A percentile compares a stretch with the other conserved stretches of the same genome.
phyloP scores from a whole-genome alignment of 2,113 vertebrate genomes.

The Oostethus manadensis region DNA sequence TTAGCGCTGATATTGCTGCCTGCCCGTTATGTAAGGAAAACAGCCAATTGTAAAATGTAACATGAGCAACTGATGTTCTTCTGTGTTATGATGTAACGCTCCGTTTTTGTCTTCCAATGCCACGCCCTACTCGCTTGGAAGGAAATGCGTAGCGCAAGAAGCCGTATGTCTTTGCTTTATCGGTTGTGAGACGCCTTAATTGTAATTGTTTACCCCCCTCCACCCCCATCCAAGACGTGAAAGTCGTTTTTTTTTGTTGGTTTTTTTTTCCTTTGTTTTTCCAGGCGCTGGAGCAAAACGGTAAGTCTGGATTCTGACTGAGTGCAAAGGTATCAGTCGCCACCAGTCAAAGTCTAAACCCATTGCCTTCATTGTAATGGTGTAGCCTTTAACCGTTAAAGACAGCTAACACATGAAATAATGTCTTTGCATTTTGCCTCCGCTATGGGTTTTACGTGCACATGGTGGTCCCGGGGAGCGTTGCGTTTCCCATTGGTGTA shows the following conservation, averaged over 20 bases:
- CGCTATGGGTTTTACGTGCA: slow-evolving; percentile 50
- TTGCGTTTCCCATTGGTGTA: slow-evolving; percentile 47
- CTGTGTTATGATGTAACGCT: slow-evolving; percentile 67
- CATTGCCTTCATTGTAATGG: neutral
- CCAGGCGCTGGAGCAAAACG: slow-evolving; percentile 66
- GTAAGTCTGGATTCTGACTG: slow-evolving; percentile 78
- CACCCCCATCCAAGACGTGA: slow-evolving; percentile 28
- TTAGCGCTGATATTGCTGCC: slow-evolving; percentile 51
- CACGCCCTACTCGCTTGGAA: slow-evolving; percentile 66
- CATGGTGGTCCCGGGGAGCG: slow-evolving; percentile 38
- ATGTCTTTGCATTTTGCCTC: slow-evolving; percentile 41
- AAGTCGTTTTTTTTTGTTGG: slow-evolving; percentile 6
- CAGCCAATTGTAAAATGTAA: slow-evolving; percentile 59
- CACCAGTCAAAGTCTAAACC: slow-evolving; percentile 62
- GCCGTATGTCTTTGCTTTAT: slow-evolving; percentile 64
- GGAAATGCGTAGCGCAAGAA: slow-evolving; percentile 67
- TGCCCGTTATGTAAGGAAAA: slow-evolving; percentile 61
- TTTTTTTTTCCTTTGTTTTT: slow-evolving; percentile 21
- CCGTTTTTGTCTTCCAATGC: slow-evolving; percentile 68
- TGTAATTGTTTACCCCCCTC: slow-evolving; percentile 43
- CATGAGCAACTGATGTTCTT: slow-evolving; percentile 66
- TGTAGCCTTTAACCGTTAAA: slow-evolving; percentile 9
- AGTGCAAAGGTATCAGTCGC: slow-evolving; percentile 39
- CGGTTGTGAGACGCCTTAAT: slow-evolving; percentile 49
- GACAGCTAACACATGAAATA: slow-evolving; percentile 21